Evolutionary conservation across 2,888 invertebrate genomes (phyloP).

Genomic region (Amaurobius ferox): DNA sequence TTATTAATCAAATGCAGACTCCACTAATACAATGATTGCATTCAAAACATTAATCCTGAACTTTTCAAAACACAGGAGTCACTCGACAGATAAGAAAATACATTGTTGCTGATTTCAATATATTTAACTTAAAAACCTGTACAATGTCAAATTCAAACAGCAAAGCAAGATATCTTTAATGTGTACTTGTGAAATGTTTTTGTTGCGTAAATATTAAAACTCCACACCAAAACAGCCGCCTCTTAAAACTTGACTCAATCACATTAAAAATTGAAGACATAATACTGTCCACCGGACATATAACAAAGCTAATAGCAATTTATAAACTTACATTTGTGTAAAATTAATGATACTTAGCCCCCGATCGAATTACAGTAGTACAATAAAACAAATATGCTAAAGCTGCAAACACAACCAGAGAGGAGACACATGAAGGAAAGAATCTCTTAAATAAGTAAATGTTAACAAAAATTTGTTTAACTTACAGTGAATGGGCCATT

Average conservation of each 20-base stretch:
- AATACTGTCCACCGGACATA: neutral
- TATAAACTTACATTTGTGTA: too few species aligned
- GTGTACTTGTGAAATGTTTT: too few species aligned
- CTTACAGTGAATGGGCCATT: neutral
- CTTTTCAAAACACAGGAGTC: constrained; percentile 20
- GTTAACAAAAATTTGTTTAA: neutral
- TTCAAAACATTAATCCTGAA: constrained; percentile 19
- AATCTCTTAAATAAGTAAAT: neutral
- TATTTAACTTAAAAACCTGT: constrained; percentile 24
- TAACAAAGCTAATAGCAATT: neutral
- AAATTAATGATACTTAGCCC: too few species aligned
- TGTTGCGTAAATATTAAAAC: too few species aligned
- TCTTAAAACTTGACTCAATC: neutral
- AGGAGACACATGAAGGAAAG: constrained; percentile 1
- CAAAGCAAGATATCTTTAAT: constrained; percentile 19
- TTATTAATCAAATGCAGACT: constrained; percentile 55
- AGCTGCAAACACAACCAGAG: neutral
- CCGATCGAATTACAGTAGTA: too few species aligned
- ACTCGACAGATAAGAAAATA: constrained; percentile 32
- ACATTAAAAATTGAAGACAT: neutral
- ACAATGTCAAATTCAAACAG: constrained; percentile 22
- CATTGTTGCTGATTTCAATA: constrained; percentile 27
- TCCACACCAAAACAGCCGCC: neutral
- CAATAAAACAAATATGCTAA: too few species aligned
- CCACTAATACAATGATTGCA: constrained; percentile 34